phyloP scores from a whole-genome alignment of 2,113 vertebrate species.

The Entelurus aequoreus region DNA sequence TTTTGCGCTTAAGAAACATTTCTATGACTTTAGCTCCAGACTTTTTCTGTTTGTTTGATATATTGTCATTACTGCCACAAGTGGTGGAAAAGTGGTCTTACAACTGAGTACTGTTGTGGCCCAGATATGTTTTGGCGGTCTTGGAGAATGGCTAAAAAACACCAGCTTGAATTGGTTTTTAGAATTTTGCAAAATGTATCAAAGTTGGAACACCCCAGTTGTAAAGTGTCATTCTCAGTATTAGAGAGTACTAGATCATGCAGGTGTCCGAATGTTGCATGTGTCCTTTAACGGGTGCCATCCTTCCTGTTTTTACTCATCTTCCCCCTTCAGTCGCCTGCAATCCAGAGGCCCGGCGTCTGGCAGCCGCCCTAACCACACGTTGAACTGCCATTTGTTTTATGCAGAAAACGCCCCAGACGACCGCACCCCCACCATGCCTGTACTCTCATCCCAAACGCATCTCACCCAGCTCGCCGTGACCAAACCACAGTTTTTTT shows the following conservation, averaged over 20 bases:
- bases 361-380: conserved; percentile 73
- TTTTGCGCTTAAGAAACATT: no score
- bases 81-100: no score
- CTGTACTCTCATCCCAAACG: conserved; percentile 47
- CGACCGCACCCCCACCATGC: conserved; percentile 30
- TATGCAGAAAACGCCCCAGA: conserved; percentile 43
- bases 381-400: conserved; percentile 72
- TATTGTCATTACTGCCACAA: no score
- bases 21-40: no score
- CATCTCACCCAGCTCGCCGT: conserved; percentile 33
- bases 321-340: conserved; percentile 60
- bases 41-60: no score
- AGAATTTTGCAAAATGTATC: no score
- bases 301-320: conserved; percentile 76
- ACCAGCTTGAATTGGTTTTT: no score
- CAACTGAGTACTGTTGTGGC: no score
- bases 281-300: conserved; percentile 72
- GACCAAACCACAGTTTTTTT: conserved; percentile 52
- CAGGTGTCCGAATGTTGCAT: conserved; percentile 36
- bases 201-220: no score
- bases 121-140: no score
- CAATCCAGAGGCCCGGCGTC: conserved; percentile 68
- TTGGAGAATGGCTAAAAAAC: no score
- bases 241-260: conserved; percentile 6
- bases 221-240: background rate